Evolutionary conservation across 1,140 invertebrate species (phyloP).

Genomic region (Cydia pomonella): DNA sequence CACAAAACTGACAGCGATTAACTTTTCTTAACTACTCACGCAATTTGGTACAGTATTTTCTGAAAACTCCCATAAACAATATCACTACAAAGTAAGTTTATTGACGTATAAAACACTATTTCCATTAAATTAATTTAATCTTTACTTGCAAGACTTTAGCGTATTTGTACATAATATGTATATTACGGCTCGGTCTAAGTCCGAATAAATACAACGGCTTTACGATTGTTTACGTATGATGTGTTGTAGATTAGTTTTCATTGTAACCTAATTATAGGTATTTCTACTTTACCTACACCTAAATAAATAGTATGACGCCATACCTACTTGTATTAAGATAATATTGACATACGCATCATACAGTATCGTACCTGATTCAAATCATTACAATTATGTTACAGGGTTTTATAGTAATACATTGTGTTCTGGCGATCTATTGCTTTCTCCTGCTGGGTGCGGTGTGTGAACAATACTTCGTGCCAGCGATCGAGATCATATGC

Average conservation of each 20-base stretch:
- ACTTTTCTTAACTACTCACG: too few relatives aligned
- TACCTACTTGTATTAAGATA: neutral
- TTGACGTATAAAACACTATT: neutral
- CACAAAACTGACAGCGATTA: too few relatives aligned
- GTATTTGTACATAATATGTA: neutral
- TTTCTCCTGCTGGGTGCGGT: slow-evolving; percentile 90
- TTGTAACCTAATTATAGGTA: too few relatives aligned
- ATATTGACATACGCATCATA: neutral
- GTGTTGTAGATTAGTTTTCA: too few relatives aligned
- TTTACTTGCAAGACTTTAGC: neutral
- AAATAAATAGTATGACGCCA: neutral
- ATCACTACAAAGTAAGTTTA: neutral
- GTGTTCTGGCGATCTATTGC: slow-evolving; percentile 88
- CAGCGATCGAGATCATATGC: slow-evolving; percentile 91
- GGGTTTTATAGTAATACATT: slow-evolving; percentile 86
- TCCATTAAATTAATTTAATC: neutral
- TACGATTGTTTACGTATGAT: too few relatives aligned
- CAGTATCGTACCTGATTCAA: neutral
- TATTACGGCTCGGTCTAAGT: neutral
- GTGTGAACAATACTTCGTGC: slow-evolving; percentile 94
- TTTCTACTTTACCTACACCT: too few relatives aligned
- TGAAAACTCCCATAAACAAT: too few relatives aligned
- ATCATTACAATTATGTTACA: slow-evolving; percentile 47
- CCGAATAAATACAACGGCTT: neutral
- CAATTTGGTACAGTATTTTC: too few relatives aligned